A percentile compares a stretch with the other conserved stretches of the same genome.
These are phyloP conservation scores for Zeugodacus cucurbitae DNA, from an alignment of 1,140 invertebrate species.

Conservation along the genomic window DNA sequence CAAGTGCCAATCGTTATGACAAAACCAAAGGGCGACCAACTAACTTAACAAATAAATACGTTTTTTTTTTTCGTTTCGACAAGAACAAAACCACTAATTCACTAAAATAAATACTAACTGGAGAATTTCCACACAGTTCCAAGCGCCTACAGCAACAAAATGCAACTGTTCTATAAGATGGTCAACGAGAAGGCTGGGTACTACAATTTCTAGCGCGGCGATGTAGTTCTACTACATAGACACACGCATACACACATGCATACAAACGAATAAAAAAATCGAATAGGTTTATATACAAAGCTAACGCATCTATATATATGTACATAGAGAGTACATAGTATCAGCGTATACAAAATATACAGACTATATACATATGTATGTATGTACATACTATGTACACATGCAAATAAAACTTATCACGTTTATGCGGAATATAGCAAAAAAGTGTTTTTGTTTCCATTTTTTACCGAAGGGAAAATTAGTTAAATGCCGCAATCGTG, in stretches of 20 bases:
- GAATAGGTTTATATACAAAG: background rate
- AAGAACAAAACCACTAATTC: background rate
- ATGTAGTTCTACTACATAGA: background rate
- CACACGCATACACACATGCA: background rate
- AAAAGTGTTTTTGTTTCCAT: background rate
- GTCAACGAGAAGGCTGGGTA: background rate
- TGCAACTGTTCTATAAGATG: slow-evolving; percentile 1
- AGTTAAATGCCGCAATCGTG: background rate
- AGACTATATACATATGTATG: background rate
- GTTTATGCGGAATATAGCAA: background rate
- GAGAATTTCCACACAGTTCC: background rate
- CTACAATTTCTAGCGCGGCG: background rate
- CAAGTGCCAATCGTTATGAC: background rate
- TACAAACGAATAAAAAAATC: background rate
- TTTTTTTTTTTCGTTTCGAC: background rate
- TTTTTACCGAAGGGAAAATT: background rate
- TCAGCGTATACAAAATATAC: no score
- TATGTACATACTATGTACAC: background rate
- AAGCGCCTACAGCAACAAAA: background rate
- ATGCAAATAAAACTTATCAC: background rate
- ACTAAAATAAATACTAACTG: background rate
- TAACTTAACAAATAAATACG: background rate
- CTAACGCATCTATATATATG: background rate
- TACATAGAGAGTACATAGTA: background rate
- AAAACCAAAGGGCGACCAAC: no score